These are phyloP conservation scores for Aplodontia rufa DNA, from an alignment of 2,113 vertebrate genomes.

Conservation along the genomic window DNA sequence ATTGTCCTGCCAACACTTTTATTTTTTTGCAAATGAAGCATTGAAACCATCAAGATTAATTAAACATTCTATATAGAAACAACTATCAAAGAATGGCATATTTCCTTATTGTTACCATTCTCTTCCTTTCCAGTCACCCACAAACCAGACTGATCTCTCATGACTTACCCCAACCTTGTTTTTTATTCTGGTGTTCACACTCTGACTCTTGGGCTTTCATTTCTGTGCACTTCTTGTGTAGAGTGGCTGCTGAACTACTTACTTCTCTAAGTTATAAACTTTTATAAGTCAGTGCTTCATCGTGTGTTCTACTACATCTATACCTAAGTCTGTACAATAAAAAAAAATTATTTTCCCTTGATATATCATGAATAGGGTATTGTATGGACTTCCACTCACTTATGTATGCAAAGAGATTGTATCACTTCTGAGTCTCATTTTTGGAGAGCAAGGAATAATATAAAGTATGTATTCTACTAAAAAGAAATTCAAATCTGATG, in stretches of 20 bases:
- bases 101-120: background rate
- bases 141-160: background rate
- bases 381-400: background rate
- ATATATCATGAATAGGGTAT: background rate
- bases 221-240: background rate
- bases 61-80: slow-evolving; percentile 17
- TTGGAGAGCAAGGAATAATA: background rate
- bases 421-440: background rate
- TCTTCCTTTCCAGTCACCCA: too few relatives aligned
- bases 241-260: background rate
- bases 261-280: background rate
- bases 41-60: slow-evolving; percentile 4
- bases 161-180: background rate
- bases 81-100: background rate
- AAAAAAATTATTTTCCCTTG: background rate
- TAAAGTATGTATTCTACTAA: background rate
- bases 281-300: too few relatives aligned
- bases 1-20: background rate
- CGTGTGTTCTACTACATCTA: too few relatives aligned
- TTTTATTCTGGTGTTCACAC: background rate
- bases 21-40: background rate
- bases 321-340: background rate
- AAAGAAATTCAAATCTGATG: background rate
- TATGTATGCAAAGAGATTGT: background rate
- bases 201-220: background rate